Base-by-base conservation (phyloP, 2,797 vertebrate species). In the Neosilurus mollespiculum region DNA sequence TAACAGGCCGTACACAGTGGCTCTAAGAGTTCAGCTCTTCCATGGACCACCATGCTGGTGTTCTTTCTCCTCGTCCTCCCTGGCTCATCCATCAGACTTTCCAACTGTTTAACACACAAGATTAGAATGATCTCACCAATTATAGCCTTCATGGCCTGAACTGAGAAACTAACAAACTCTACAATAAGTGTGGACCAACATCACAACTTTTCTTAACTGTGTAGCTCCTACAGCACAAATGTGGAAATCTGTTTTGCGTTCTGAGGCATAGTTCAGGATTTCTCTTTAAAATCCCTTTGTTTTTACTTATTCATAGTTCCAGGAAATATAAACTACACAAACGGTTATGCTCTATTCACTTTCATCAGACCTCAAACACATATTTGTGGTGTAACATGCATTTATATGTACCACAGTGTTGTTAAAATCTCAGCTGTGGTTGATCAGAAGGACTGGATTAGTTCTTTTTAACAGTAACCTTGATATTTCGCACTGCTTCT, bases 21-120 rank as follows among this genome's bases (percentile, higher is more conserved):
- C 92, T 93, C 91, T 92, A 90, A 91, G 90, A 87, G 87, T 87
- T 85, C 78, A 84, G 37, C 59, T 79, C 91, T 87, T 91, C 90
- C 89, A 51, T 84, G 90, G 94, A 95, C 94, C 93, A 94, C 93
- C 93, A 77, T 92, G 91, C 89, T 90, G 90, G 92, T 91, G 90
- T 92, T 92, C 91, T 91, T 78, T 93, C 91, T 87, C 90, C 90
- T 91, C 87, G 51, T 79, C 81, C 75, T 81, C 84, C 73, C 66
- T 70, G 18, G 34, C 64, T 76, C 84, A 83, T 85, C 78, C 56
- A 73, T 86, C 84, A 86, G 83, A 65, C 81, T 70, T 78, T 77
- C 24, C 49, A 84, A 61, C 62, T 84, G 66, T 72, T 80, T 64
- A 62, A 69, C 64, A 77, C n/a, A 73, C 86, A 49, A 15, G 3